Evolutionary conservation across 2,113 vertebrate genomes (phyloP), one percentile per base, ranked within the genome.

Genomic region (Rhinolophus sinicus): DNA sequence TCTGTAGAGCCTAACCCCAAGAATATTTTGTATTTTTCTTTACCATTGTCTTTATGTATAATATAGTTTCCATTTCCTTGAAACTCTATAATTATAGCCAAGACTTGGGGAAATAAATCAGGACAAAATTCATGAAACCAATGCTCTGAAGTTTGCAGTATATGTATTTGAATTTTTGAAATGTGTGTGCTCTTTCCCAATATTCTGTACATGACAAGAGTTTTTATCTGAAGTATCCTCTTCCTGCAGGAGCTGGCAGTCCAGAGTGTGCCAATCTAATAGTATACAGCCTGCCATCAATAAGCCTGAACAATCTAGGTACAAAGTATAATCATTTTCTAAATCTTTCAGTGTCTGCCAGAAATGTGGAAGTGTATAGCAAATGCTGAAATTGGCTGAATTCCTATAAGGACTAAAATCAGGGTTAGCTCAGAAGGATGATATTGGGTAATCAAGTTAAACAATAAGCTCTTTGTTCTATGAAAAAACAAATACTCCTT

Each of bases 401-500:
- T 96, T 96, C 75, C 69, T 90, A 18, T 92, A 72, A 94, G 47
- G 47, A 94, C 78, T 82, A 54, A 83, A 93, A 90, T 88, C 81
- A 90, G 30, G 52, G 47, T 95, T 94, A 73, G 56, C 62, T 78
- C 69, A 44, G 54, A 87, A 90, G 87, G 62, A 86, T 77, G 33
- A 70, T 78, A 67, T 84, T 90, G 81, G 64, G 86, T 83, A 93
- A 94, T 84, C 3, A 3, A 87, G 52, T 65, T 52, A 92, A 88
- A 96, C 86, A 97, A 62, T 88, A 73, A 83, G 18, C 8, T 72
- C 72, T 96, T 94, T 96, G 97, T 97, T 95, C 73, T 88, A 13
- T 28, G 88, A 88, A 89, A 95, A 88, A 35, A 73, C 52, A 85
- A 86, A 89, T 35, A 80, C 22, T 92, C 67, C 78, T 92, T 93